These are phyloP conservation scores for Autographa gamma DNA, from an alignment of 2,888 invertebrate species.

Conservation along the genomic window DNA sequence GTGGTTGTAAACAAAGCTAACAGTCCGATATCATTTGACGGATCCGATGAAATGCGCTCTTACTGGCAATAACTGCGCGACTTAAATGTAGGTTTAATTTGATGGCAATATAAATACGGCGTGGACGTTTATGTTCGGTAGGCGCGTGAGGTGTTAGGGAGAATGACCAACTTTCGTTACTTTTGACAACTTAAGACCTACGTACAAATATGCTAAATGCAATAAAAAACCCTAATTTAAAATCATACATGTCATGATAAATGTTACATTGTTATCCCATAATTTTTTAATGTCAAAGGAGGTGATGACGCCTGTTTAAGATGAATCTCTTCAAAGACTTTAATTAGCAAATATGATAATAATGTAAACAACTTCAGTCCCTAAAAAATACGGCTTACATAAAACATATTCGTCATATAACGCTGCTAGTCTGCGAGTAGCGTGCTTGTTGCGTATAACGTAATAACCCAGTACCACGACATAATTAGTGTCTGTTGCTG, in stretches of 20 bases:
- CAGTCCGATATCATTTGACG: conserved; percentile 26
- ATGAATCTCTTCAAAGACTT: background rate
- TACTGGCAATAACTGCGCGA: background rate
- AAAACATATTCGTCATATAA: background rate
- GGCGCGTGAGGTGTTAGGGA: background rate
- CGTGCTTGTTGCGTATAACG: background rate
- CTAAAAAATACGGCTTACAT: no score
- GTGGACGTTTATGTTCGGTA: background rate
- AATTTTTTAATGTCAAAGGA: background rate
- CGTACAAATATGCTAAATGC: no score
- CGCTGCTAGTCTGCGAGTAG: background rate
- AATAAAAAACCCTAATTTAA: background rate
- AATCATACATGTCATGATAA: background rate
- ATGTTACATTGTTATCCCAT: no score
- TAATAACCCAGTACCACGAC: background rate
- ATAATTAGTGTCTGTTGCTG: background rate
- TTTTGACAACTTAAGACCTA: no score
- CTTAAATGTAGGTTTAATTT: background rate
- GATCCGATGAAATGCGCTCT: conserved; percentile 14
- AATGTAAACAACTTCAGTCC: no score
- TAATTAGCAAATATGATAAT: background rate
- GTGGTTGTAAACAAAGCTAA: conserved; percentile 35
- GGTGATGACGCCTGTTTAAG: background rate
- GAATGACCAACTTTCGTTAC: no score
- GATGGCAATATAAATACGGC: background rate